Evolutionary conservation across 2,797 vertebrate genomes (phyloP).

Genomic region (Neopelma chrysocephalum): DNA sequence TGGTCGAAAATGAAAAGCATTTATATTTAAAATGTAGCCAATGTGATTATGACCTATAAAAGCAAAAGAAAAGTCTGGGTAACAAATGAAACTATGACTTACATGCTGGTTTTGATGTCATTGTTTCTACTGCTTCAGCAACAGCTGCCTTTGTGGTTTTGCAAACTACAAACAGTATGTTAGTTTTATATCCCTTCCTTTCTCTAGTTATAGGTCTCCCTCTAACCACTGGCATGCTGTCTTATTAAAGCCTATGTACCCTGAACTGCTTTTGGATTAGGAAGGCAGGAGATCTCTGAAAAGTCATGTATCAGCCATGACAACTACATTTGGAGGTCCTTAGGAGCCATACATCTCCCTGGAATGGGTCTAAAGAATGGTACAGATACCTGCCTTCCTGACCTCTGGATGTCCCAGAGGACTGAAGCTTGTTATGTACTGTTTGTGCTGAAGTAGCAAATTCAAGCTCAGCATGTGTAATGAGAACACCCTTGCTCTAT

Average conservation of each 20-base stretch:
- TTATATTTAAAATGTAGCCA: constrained; percentile 31
- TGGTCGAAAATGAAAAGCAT: constrained; percentile 22
- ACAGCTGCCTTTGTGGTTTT: constrained; percentile 9
- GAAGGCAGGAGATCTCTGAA: neutral
- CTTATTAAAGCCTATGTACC: neutral
- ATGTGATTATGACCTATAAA: constrained; percentile 36
- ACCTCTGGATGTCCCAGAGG: neutral
- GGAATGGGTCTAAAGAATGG: neutral
- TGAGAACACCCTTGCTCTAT: neutral
- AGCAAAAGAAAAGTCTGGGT: neutral
- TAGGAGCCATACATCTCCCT: neutral
- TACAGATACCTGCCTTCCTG: neutral
- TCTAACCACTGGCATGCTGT: neutral
- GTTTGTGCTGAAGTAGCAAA: neutral
- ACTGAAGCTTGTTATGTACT: neutral
- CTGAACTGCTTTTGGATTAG: neutral
- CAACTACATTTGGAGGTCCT: neutral
- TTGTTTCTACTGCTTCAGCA: neutral
- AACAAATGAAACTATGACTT: constrained; percentile 36
- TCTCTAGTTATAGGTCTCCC: neutral
- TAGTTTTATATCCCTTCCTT: neutral
- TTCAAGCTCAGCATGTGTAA: neutral
- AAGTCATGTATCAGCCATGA: neutral
- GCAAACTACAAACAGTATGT: neutral
- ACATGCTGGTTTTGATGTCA: neutral